These are phyloP conservation scores for Nipponia nippon DNA, from an alignment of 2,113 vertebrate species.

Conservation along the genomic window DNA sequence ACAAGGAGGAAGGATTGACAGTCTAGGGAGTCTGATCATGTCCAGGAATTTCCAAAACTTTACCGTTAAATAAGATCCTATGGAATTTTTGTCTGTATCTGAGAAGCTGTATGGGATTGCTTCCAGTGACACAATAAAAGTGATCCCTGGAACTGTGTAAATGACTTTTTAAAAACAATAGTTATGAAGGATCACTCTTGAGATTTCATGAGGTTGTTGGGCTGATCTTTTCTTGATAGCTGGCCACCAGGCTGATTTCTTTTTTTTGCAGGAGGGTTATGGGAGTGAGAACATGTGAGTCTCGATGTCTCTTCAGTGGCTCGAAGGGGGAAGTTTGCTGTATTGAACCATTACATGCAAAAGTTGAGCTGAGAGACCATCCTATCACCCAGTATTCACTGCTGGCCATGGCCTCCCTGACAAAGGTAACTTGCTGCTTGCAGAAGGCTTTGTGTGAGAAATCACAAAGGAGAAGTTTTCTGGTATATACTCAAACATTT, in stretches of 20 bases:
- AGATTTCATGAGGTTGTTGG: not conserved
- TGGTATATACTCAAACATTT: not conserved
- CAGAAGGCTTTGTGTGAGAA: not conserved
- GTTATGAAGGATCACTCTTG: not conserved
- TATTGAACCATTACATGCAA: slow-evolving; percentile 89
- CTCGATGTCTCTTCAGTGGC: slow-evolving; percentile 95
- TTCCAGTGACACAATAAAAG: not conserved
- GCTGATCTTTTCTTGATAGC: not conserved
- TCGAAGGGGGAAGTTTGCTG: slow-evolving; percentile 98
- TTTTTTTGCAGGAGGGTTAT: slow-evolving; percentile 86
- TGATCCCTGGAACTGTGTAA: not conserved
- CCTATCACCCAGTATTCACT: slow-evolving; percentile 93
- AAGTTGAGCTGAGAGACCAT: slow-evolving; percentile 89
- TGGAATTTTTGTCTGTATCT: not conserved
- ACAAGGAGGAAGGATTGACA: not conserved
- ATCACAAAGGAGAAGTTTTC: not conserved
- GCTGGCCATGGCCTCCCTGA: slow-evolving; percentile 95
- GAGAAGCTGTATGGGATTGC: not conserved
- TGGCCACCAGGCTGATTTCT: not conserved
- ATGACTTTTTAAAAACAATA: not conserved
- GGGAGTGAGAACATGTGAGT: slow-evolving; percentile 95
- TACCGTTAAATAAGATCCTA: not conserved
- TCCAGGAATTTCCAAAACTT: not conserved
- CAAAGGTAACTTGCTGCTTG: slow-evolving; percentile 81
- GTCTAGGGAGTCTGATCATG: not conserved